A percentile compares a stretch with the other conserved stretches of the same genome.
Evolutionary conservation across 2,113 vertebrate species (phyloP).

Genomic region (Otus sunia): DNA sequence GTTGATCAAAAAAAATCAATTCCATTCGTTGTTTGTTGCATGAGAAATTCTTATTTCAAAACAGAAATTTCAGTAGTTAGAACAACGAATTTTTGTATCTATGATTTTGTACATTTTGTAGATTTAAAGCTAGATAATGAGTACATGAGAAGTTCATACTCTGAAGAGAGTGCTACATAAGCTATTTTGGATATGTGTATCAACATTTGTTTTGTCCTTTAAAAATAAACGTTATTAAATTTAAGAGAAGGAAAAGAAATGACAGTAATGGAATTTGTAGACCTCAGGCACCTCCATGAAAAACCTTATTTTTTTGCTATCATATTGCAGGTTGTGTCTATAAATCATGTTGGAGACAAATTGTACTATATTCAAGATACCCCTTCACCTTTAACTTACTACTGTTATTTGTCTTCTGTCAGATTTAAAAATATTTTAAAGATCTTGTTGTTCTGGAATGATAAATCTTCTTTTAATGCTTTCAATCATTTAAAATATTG

Average conservation of each 20-base stretch:
- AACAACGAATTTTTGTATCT: neutral
- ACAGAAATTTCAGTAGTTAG: neutral
- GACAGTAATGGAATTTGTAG: slow-evolving; percentile 34
- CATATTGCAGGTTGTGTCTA: neutral
- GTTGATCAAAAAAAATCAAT: neutral
- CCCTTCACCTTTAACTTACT: slow-evolving; percentile 27
- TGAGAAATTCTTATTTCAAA: neutral
- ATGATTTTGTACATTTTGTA: neutral
- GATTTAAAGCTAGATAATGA: neutral
- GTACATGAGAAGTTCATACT: neutral
- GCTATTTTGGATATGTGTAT: neutral
- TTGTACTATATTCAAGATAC: slow-evolving; percentile 28
- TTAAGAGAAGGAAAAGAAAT: slow-evolving; percentile 1
- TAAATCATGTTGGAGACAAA: slow-evolving; percentile 47
- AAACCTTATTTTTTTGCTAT: neutral
- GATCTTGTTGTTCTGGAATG: neutral
- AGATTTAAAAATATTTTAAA: slow-evolving; percentile 36
- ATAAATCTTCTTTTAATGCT: neutral
- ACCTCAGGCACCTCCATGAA: neutral
- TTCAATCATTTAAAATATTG: neutral
- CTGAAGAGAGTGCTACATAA: neutral
- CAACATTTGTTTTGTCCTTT: neutral
- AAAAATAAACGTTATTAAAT: slow-evolving; percentile 4
- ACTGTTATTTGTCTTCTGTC: slow-evolving; percentile 27
- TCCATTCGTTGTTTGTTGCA: neutral